Conservation (phyloP, 1,140 invertebrate genomes). For the Asbolus verrucosus region DNA sequence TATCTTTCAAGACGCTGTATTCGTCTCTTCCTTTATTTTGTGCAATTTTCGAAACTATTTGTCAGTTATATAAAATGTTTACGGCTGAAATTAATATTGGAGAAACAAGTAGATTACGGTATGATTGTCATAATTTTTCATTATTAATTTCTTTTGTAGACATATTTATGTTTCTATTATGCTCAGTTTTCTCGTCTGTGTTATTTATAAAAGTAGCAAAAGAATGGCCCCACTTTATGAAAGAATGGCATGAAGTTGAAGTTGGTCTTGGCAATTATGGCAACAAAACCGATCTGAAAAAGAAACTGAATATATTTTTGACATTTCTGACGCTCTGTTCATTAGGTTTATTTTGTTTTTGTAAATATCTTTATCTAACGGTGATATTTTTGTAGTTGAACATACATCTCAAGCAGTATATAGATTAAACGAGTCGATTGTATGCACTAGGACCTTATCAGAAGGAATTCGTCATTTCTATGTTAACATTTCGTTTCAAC, state of each 20-base stretch:
- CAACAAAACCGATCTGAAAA: background rate
- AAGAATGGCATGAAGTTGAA: constrained; percentile 2
- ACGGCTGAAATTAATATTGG: no score
- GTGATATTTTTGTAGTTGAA: constrained; percentile 10
- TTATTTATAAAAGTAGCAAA: constrained; percentile 21
- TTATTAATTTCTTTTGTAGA: background rate
- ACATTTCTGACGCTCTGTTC: background rate
- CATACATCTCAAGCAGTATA: background rate
- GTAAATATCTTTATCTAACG: background rate
- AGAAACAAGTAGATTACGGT: no score
- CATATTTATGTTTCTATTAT: background rate
- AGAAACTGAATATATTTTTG: constrained; percentile 2
- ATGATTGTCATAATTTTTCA: no score
- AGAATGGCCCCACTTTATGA: constrained; percentile 23
- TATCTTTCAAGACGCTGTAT: constrained; percentile 42
- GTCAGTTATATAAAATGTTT: background rate
- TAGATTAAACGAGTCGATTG: constrained; percentile 1
- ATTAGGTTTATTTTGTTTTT: background rate
- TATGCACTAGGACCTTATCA: background rate
- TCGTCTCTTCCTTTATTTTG: background rate
- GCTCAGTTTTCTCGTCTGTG: background rate
- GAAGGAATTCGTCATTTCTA: constrained; percentile 19
- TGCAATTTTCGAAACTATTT: background rate
- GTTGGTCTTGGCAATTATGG: background rate
- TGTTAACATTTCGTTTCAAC: constrained; percentile 7